Percentiles rank a stretch among this genome's conserved stretches.
These are phyloP conservation scores for Vespertilio murinus DNA, from an alignment of 2,797 vertebrate species.

Conservation along the genomic window DNA sequence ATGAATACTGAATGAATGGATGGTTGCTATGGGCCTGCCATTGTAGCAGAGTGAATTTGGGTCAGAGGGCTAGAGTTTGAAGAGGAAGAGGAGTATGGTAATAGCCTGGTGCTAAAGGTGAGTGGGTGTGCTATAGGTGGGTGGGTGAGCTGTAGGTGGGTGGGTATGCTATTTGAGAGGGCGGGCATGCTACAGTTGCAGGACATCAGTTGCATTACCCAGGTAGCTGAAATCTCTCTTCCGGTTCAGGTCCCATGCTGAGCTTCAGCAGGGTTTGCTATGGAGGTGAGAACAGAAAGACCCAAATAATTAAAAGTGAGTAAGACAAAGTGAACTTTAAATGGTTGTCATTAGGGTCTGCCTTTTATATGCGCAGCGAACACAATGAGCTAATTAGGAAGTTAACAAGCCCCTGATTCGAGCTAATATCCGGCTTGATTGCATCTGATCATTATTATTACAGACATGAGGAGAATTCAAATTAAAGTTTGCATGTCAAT, in stretches of 20 bases:
- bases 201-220: background rate
- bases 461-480: conserved; percentile 56
- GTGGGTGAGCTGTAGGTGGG: background rate
- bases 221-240: background rate
- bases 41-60: background rate
- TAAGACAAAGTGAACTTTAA: conserved; percentile 69
- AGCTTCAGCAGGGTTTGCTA: background rate
- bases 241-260: background rate
- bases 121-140: background rate
- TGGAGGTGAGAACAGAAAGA: conserved; percentile 62
- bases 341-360: conserved; percentile 38
- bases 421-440: conserved; percentile 66
- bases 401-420: conserved; percentile 57
- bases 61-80: background rate
- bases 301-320: conserved; percentile 68
- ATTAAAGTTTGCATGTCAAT: conserved; percentile 59
- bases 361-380: conserved; percentile 38
- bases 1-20: background rate
- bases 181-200: background rate
- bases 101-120: background rate
- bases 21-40: background rate
- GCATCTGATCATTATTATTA: conserved; percentile 16
- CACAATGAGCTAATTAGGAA: conserved; percentile 67
- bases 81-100: background rate
- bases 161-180: background rate